Evolutionary conservation across 1,140 invertebrate species (phyloP), one percentile per base, ranked within the genome.

Genomic region (Lasaia peninsularis): DNA sequence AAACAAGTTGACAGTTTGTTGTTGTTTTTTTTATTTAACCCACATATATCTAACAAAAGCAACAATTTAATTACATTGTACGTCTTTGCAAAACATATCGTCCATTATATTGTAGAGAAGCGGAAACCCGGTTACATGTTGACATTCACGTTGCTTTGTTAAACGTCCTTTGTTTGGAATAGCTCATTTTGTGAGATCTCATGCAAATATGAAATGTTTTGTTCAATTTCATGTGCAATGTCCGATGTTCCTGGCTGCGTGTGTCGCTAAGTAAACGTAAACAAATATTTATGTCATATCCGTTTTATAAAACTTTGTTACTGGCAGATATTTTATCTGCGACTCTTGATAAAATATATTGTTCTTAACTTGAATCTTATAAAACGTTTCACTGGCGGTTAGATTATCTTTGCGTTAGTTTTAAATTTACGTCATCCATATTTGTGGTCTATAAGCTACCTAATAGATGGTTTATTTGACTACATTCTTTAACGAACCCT

Each of bases 111-210:
- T 31, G n/a, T 24, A 40, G 33, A 40, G 53, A 48, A 48, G 40
- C 11, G 40, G 40, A 48, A 48, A 48, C 40, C 37, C 53, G 56
- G 62, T 67, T 73, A 69, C 69, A 73, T 81, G 74, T 81, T 80
- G 77, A 75, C 75, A 77, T 80, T 84, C 75, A 77, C 74, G 77
- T 80, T 81, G 78, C 78, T 81, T 73, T 81, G 53, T 24, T 52
- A 32, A 32, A 52, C 44, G 37, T 76, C 75, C 67, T 71, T 72
- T 67, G 70, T 78, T 73, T 67, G 67, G 58, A 67, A 73, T 69
- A 69, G 62, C 65, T 63, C 65, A 71, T 78, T 80, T 81, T 77
- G 77, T 80, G 65, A 64, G 64, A 60, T 61, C 53, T 64, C 67
- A 67, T 68, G 66, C 68, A 76, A 76, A 83, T 71, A 69, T 52